These are phyloP conservation scores for Sarcophaga subvicina DNA, from an alignment of 2,888 invertebrate species.

Conservation along the genomic window DNA sequence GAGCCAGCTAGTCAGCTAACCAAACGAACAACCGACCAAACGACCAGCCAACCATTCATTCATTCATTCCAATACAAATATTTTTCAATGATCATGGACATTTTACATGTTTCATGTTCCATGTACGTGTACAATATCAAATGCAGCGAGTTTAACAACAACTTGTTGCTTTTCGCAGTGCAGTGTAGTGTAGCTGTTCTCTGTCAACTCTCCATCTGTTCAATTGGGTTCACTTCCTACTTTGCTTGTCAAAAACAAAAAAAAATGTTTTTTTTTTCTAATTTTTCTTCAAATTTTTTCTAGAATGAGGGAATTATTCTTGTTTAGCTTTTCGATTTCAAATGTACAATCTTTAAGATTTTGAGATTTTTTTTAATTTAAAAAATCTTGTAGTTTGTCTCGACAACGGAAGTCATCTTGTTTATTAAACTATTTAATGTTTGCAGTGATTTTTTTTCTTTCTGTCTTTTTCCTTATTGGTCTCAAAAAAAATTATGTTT, in stretches of 20 bases:
- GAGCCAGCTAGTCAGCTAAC: too few species aligned
- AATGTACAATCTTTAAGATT: constrained; percentile 20
- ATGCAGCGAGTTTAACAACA: constrained; percentile 45
- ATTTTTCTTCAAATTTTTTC: not conserved
- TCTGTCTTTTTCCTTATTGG: not conserved
- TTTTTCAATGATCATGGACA: constrained; percentile 62
- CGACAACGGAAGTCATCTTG: constrained; percentile 67
- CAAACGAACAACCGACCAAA: too few species aligned
- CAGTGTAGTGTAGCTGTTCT: constrained; percentile 3
- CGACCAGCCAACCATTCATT: too few species aligned
- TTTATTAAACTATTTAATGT: constrained; percentile 56
- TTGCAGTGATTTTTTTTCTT: constrained; percentile 23
- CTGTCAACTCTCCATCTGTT: constrained; percentile 66
- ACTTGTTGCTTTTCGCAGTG: constrained; percentile 41
- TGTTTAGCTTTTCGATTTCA: not conserved
- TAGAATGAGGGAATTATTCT: not conserved
- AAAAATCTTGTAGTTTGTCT: constrained; percentile 51
- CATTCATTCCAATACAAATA: constrained; percentile 31
- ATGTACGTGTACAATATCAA: not conserved
- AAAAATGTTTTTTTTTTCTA: not conserved
- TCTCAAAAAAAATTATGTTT: constrained; percentile 22
- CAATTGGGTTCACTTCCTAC: constrained; percentile 81
- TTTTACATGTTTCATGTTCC: not conserved
- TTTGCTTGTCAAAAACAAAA: constrained; percentile 65
- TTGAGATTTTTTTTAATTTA: constrained; percentile 12